Percentiles rank a stretch among this genome's conserved stretches.
Conservation (phyloP, 2,113 vertebrate species). For the Lasiurus cinereus region DNA sequence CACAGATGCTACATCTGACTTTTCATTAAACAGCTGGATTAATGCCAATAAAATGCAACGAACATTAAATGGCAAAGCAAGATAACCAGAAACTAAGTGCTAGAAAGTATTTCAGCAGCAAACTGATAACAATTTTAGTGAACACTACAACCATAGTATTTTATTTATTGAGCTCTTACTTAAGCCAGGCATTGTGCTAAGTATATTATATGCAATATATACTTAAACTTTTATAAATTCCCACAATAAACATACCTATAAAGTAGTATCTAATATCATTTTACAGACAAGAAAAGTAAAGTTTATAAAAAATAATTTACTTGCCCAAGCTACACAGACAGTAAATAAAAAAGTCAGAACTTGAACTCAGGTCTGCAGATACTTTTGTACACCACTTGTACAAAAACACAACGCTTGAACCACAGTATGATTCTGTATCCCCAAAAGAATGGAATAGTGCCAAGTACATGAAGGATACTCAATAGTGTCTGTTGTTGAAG, state of each 20-base stretch:
- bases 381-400: neutral
- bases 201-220: neutral
- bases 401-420: constrained; percentile 35
- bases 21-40: constrained; percentile 55
- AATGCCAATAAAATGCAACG: constrained; percentile 52
- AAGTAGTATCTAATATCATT: constrained; percentile 33
- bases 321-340: neutral
- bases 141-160: neutral
- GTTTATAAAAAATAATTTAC: constrained; percentile 32
- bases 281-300: constrained; percentile 36
- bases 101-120: constrained; percentile 52
- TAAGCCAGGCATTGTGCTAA: constrained; percentile 22
- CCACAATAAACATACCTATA: neutral
- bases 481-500: neutral
- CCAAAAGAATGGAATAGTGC: neutral
- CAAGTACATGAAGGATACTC: constrained; percentile 5
- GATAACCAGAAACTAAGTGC: constrained; percentile 70
- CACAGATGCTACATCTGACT: constrained; percentile 64
- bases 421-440: neutral
- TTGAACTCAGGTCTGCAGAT: neutral
- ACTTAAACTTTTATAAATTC: constrained; percentile 54
- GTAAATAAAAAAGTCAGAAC: neutral
- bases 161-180: constrained; percentile 6
- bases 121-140: constrained; percentile 40
- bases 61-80: constrained; percentile 67